Evolutionary conservation across 1,140 invertebrate genomes (phyloP).

Genomic region (Streblospio benedicti): DNA sequence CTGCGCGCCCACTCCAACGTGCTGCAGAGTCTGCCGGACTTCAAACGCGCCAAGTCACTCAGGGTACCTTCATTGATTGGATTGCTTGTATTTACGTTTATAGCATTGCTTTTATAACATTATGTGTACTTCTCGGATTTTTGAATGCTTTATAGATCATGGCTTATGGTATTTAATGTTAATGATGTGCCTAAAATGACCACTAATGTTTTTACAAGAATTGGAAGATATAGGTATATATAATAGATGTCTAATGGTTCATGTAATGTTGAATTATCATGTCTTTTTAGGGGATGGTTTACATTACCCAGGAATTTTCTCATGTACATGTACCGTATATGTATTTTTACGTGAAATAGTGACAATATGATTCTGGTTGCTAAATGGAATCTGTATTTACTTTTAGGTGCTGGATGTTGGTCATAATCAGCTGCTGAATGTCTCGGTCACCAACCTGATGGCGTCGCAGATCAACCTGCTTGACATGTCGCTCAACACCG

Average conservation of each 20-base stretch:
- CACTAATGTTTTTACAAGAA: too few relatives aligned
- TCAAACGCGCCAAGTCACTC: conserved; percentile 33
- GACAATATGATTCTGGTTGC: too few relatives aligned
- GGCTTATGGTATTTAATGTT: neutral
- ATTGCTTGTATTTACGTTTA: too few relatives aligned
- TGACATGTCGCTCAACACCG: conserved; percentile 42
- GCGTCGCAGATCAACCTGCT: conserved; percentile 40
- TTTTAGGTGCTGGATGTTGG: conserved; percentile 43
- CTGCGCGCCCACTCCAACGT: conserved; percentile 41
- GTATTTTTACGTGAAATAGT: too few relatives aligned
- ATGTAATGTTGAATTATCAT: too few relatives aligned
- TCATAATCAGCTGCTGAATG: conserved; percentile 39
- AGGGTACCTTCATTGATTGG: conserved; percentile 27
- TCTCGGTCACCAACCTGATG: conserved; percentile 40
- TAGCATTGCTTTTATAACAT: too few relatives aligned
- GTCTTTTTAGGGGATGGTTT: too few relatives aligned
- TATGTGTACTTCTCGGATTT: neutral
- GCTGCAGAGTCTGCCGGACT: conserved; percentile 41
- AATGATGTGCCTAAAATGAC: neutral
- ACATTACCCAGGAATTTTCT: too few relatives aligned
- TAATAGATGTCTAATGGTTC: too few relatives aligned
- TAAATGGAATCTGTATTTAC: too few relatives aligned
- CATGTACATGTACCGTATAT: too few relatives aligned
- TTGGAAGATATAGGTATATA: too few relatives aligned
- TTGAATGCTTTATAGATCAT: neutral